Evolutionary conservation across 2,113 vertebrate genomes (phyloP).

Genomic region (Anolis carolinensis): DNA sequence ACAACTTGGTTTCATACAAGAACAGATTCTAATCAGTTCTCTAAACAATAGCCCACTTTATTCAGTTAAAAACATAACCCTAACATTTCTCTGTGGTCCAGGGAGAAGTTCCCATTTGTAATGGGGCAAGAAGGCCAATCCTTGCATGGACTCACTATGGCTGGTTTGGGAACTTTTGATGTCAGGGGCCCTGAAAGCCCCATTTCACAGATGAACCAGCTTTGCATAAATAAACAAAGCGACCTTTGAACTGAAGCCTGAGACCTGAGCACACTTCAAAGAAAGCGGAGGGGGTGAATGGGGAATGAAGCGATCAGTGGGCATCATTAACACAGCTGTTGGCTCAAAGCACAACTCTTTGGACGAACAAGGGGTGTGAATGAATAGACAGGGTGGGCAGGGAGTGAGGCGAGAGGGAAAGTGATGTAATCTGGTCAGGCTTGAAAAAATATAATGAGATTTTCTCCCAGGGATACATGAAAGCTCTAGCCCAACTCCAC

Average conservation of each 20-base stretch:
- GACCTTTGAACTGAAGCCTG: slow-evolving; percentile 76
- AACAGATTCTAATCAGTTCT: slow-evolving; percentile 6
- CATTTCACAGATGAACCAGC: slow-evolving; percentile 77
- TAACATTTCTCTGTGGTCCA: slow-evolving; percentile 48
- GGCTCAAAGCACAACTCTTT: slow-evolving; percentile 30
- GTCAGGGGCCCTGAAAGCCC: slow-evolving; percentile 72
- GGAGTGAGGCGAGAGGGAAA: slow-evolving; percentile 66
- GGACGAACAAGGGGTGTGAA: slow-evolving; percentile 54
- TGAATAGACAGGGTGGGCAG: slow-evolving; percentile 46
- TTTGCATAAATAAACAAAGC: slow-evolving; percentile 80
- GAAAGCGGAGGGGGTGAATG: slow-evolving; percentile 34
- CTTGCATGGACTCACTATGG: slow-evolving; percentile 66
- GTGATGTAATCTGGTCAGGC: slow-evolving; percentile 73
- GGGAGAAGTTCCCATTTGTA: slow-evolving; percentile 62
- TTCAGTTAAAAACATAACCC: background rate
- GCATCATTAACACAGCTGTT: slow-evolving; percentile 67
- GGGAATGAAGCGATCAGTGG: slow-evolving; percentile 71
- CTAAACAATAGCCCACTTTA: slow-evolving; percentile 21
- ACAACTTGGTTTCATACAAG: slow-evolving; percentile 41
- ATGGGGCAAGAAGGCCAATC: slow-evolving; percentile 61
- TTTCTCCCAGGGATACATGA: slow-evolving; percentile 55
- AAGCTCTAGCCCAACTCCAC: slow-evolving; percentile 37
- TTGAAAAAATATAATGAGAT: slow-evolving; percentile 64
- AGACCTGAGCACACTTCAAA: slow-evolving; percentile 78
- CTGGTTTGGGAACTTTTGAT: slow-evolving; percentile 72